Evolutionary conservation across 2,888 invertebrate genomes (phyloP).

Genomic region (Cactoblastis cactorum): DNA sequence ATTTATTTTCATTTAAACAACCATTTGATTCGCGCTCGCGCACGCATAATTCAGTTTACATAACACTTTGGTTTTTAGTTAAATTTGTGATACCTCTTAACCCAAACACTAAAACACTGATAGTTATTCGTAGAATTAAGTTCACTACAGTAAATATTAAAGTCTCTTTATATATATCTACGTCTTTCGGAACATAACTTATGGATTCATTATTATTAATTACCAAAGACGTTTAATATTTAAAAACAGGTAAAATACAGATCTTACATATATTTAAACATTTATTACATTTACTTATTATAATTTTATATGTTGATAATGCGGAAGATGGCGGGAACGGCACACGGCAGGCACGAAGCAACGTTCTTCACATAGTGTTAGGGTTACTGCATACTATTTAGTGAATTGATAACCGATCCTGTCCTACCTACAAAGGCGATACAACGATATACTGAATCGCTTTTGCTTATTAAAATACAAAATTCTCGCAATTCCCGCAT

Average conservation of each 20-base stretch:
- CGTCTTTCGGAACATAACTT: constrained; percentile 30
- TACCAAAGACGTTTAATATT: constrained; percentile 39
- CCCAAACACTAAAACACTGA: constrained; percentile 41
- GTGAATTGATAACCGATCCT: constrained; percentile 27
- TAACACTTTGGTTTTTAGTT: constrained; percentile 40
- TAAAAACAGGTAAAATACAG: constrained; percentile 55
- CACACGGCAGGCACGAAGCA: constrained; percentile 15
- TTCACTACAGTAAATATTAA: constrained; percentile 50
- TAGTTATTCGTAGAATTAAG: constrained; percentile 44
- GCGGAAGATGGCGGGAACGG: constrained; percentile 45
- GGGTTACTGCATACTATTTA: neutral
- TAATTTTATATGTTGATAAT: constrained; percentile 24
- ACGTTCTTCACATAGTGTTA: neutral
- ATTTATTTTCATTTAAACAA: constrained; percentile 54
- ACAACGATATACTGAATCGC: constrained; percentile 23
- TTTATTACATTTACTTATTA: constrained; percentile 57
- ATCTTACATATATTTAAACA: constrained; percentile 49
- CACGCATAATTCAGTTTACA: constrained; percentile 30
- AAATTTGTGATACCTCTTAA: constrained; percentile 19
- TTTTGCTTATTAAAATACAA: constrained; percentile 43
- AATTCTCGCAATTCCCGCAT: constrained; percentile 47
- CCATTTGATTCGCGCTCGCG: constrained; percentile 28
- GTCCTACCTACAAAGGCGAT: constrained; percentile 26
- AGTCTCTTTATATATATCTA: constrained; percentile 57
- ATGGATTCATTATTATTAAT: constrained; percentile 19